These are phyloP conservation scores for Echeneis naucrates DNA, from an alignment of 2,797 vertebrate species.

Conservation along the genomic window DNA sequence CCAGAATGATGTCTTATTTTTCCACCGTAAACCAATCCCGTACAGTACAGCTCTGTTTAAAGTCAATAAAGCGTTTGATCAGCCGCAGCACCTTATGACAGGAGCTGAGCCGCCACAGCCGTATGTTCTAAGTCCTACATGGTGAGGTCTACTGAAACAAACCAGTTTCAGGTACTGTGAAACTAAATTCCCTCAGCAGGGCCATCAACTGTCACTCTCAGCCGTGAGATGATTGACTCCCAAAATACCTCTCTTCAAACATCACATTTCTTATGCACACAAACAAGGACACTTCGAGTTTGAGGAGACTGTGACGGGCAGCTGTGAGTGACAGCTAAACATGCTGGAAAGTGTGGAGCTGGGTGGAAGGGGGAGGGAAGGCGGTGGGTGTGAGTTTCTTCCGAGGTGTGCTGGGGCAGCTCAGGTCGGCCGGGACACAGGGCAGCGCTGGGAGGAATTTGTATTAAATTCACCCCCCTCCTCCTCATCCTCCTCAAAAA, in stretches of 20 bases:
- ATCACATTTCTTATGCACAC: slow-evolving; percentile 69
- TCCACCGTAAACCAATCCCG: slow-evolving; percentile 13
- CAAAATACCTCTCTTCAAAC: slow-evolving; percentile 52
- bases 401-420: slow-evolving; percentile 63
- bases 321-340: slow-evolving; percentile 66
- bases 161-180: slow-evolving; percentile 64
- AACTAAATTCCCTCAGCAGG: slow-evolving; percentile 61
- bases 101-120: slow-evolving; percentile 41
- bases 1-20: slow-evolving; percentile 45
- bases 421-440: slow-evolving; percentile 66
- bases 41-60: slow-evolving; percentile 24
- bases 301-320: slow-evolving; percentile 62
- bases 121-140: slow-evolving; percentile 38
- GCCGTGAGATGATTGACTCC: slow-evolving; percentile 66
- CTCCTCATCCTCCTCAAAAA: slow-evolving; percentile 59
- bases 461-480: slow-evolving; percentile 70
- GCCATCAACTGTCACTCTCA: slow-evolving; percentile 61
- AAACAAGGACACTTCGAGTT: slow-evolving; percentile 60
- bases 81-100: slow-evolving; percentile 39
- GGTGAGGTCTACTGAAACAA: slow-evolving; percentile 56
- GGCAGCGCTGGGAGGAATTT: slow-evolving; percentile 72
- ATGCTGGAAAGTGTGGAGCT: slow-evolving; percentile 33
- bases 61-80: slow-evolving; percentile 52
- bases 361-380: slow-evolving; percentile 31
- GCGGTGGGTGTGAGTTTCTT: slow-evolving; percentile 54